Evolutionary conservation across 2,888 invertebrate species (phyloP).

Genomic region (Anthrax anthrax): DNA sequence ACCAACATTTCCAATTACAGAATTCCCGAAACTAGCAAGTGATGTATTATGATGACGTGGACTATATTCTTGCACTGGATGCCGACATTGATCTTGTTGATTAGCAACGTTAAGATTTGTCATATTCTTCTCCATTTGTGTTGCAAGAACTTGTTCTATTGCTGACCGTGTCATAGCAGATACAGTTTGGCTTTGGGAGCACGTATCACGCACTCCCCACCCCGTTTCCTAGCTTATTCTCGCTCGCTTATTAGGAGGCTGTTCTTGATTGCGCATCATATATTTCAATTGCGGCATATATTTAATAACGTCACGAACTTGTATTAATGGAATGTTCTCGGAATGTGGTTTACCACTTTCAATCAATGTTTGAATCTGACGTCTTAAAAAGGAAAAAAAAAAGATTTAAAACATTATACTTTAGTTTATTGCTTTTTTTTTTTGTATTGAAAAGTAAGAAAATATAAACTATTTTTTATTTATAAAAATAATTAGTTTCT

Average conservation of each 20-base stretch:
- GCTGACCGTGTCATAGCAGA: constrained; percentile 15
- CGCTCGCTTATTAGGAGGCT: constrained; percentile 31
- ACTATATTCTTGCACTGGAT: constrained; percentile 16
- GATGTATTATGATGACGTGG: constrained; percentile 15
- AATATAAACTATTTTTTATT: not conserved
- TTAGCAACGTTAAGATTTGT: not conserved
- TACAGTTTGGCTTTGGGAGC: constrained; percentile 18
- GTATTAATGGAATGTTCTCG: constrained; percentile 64
- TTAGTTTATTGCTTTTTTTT: too few species aligned
- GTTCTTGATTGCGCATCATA: constrained; percentile 46
- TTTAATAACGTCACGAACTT: constrained; percentile 68
- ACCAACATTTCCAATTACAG: not conserved
- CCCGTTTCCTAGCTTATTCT: constrained; percentile 37
- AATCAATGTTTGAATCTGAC: constrained; percentile 60
- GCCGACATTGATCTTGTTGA: constrained; percentile 18
- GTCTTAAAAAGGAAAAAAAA: constrained; percentile 33
- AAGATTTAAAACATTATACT: not conserved
- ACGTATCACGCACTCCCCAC: constrained; percentile 35
- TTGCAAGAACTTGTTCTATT: constrained; percentile 14
- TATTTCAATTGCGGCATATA: constrained; percentile 80
- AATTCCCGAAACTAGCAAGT: constrained; percentile 6
- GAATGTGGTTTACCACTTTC: constrained; percentile 60
- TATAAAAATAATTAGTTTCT: too few species aligned
- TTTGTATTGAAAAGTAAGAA: not conserved
- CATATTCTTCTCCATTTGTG: constrained; percentile 2